Base-by-base conservation (phyloP, 2,113 vertebrate species). In the Daboia siamensis region DNA sequence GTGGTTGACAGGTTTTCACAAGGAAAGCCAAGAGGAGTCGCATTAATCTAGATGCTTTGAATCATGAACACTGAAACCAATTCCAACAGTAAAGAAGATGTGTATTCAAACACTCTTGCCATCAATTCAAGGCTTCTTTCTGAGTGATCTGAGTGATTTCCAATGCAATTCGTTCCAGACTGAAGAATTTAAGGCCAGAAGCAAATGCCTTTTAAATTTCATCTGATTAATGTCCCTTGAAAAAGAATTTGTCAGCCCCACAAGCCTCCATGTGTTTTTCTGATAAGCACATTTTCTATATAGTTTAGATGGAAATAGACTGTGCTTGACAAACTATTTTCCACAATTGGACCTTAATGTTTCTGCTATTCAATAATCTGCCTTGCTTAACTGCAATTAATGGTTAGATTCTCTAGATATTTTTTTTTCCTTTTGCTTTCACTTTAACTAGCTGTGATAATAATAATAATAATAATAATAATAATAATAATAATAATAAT, bases 201-300 rank as follows among this genome's bases (percentile, higher is more conserved):
- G 86, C 90, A 95, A 97, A 95, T 86, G 48, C n/a, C 91, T 96
- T 94, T 92, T 95, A 89, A 92, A 95, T 95, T 97, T 93, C 64
- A 94, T 91, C 90, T 97, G 95, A 97, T 96, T 96, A 97, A 97
- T 97, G 69, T 91, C 86, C 46, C 94, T 97, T 95, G 90, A 88
- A 0, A 4, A 90, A 90, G 29, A 92, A 92, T 96, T 96, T 96
- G 90, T 96, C 95, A 97, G 92, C 94, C 96, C 69, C 80, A 90
- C 93, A 95, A 64, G 54, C 94, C 94, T n/a, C 91, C 54, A 91
- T 74, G 88, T 93, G 87, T 92, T 95, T 1, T 20, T 93, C 93
- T 95, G 87, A 24, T 5, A 96, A 90, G 92, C 92, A 96, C 94
- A 94, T 20, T 59, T 96, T 93, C 91, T 91, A 74, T 91, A 86